phyloP scores from a whole-genome alignment of 2,113 vertebrate species.

The Mormoops blainvillei region DNA sequence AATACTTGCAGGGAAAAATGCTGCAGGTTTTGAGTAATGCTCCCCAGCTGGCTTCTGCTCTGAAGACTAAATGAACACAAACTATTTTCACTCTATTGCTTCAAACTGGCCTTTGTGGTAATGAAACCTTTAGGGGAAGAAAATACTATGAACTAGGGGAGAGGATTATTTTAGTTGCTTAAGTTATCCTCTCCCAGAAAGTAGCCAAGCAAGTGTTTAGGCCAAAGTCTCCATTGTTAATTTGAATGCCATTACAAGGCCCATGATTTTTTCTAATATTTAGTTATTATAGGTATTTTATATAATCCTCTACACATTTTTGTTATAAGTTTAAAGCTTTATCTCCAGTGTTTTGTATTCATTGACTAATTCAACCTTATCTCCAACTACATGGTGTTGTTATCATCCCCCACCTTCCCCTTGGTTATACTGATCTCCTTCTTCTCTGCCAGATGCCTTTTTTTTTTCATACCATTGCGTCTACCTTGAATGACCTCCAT shows the following conservation, averaged over 20 bases:
- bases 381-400: background rate
- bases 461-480: background rate
- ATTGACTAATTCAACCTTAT: background rate
- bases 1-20: background rate
- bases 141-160: conserved; percentile 24
- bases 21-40: conserved; percentile 26
- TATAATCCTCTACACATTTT: background rate
- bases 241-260: background rate
- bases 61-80: conserved; percentile 45
- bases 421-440: background rate
- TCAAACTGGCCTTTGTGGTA: conserved; percentile 40
- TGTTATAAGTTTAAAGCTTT: background rate
- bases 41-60: conserved; percentile 29
- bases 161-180: conserved; percentile 44
- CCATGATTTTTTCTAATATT: background rate
- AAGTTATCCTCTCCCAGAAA: conserved; percentile 1
- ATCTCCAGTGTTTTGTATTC: background rate
- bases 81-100: conserved; percentile 51
- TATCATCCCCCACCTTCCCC: background rate
- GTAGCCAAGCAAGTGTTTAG: background rate
- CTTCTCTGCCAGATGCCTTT: background rate
- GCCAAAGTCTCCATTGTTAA: background rate
- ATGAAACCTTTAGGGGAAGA: conserved; percentile 45
- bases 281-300: conserved; percentile 50
- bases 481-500: background rate